Evolutionary conservation across 2,113 vertebrate genomes (phyloP).

Genomic region (Chamaea fasciata): DNA sequence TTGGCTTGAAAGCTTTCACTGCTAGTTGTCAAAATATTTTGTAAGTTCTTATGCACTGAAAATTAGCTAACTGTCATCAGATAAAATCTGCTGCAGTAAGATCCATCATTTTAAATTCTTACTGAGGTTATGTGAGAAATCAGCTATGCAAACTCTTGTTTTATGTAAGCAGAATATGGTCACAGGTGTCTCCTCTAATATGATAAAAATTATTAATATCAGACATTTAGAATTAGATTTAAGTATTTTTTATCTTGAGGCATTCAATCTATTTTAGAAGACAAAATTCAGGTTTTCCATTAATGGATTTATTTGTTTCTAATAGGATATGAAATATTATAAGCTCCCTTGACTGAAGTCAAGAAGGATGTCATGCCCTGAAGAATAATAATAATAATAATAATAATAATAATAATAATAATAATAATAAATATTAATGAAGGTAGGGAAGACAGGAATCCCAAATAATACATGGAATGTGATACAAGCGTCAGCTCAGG

Average conservation of each 20-base stretch:
- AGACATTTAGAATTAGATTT: slow-evolving; percentile 17
- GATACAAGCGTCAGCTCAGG: neutral
- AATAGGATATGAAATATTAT: neutral
- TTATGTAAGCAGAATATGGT: slow-evolving; percentile 51
- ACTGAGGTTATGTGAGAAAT: slow-evolving; percentile 50
- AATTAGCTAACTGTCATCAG: slow-evolving; percentile 70
- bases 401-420: too few relatives aligned
- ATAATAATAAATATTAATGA: too few relatives aligned
- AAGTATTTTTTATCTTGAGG: neutral
- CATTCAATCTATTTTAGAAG: neutral
- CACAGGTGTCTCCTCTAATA: slow-evolving; percentile 15
- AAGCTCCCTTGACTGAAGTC: neutral
- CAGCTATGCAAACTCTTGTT: slow-evolving; percentile 37
- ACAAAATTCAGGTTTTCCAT: neutral
- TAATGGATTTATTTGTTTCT: neutral
- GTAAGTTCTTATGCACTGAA: slow-evolving; percentile 55
- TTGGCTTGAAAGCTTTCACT: slow-evolving; percentile 66
- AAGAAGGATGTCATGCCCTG: neutral
- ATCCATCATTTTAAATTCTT: slow-evolving; percentile 70
- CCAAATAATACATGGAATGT: neutral
- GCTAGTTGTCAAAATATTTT: slow-evolving; percentile 73
- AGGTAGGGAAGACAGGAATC: fast-evolving
- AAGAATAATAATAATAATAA: neutral
- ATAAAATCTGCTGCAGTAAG: slow-evolving; percentile 55
- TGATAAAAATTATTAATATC: neutral